Evolutionary conservation across 2,888 invertebrate species (phyloP).

Genomic region (Psylliodes chrysocephalus): DNA sequence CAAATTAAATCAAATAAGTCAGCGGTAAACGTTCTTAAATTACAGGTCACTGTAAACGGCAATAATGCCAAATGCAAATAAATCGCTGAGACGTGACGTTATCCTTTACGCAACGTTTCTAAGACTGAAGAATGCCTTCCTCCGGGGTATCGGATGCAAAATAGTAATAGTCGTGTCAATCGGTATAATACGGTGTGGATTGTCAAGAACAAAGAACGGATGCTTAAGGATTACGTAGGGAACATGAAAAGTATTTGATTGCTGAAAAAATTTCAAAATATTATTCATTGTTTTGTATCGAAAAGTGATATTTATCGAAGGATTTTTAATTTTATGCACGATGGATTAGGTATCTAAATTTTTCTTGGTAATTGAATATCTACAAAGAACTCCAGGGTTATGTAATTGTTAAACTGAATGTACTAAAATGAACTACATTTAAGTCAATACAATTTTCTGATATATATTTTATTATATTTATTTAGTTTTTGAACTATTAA

Average conservation of each 20-base stretch:
- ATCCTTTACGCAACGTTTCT: conserved; percentile 30
- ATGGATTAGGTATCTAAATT: not conserved
- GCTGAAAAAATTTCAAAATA: not conserved
- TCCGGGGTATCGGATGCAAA: conserved; percentile 30
- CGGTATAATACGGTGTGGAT: conserved; percentile 15
- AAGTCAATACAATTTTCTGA: no score
- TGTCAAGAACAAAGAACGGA: conserved; percentile 29
- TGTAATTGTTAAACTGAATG: no score
- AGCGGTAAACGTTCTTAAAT: conserved; percentile 28
- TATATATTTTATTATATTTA: no score
- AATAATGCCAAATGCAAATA: conserved; percentile 32
- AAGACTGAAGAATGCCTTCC: conserved; percentile 31
- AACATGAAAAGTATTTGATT: conserved; percentile 8
- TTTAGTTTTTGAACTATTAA: no score
- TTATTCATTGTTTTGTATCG: not conserved
- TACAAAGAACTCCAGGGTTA: no score
- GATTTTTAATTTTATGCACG: not conserved
- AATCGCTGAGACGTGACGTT: conserved; percentile 38
- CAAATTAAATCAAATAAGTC: conserved; percentile 12
- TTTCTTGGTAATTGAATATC: no score
- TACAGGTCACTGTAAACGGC: conserved; percentile 33
- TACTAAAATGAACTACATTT: no score
- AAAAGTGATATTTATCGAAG: conserved; percentile 1
- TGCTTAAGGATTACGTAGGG: conserved; percentile 10
- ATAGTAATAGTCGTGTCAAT: conserved; percentile 19